Evolutionary conservation across 2,113 vertebrate genomes (phyloP), one percentile per base, ranked within the genome.

Genomic region (Cephalopholis sonnerati): DNA sequence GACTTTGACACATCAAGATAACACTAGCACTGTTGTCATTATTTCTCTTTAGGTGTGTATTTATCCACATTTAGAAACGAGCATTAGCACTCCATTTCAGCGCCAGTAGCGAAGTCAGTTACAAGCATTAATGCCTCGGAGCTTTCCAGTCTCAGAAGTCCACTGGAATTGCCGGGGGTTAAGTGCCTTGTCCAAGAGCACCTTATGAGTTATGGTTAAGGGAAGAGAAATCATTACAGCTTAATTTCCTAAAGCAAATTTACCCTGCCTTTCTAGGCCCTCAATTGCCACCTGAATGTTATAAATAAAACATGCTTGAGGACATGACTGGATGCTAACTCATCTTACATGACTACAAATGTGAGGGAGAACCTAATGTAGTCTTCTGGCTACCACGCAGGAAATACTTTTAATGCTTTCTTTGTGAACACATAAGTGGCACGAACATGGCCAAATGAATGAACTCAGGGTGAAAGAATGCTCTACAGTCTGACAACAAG

Each of bases 401-500:
- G 74, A 89, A 81, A 82, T 63, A 5, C 50, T 44, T 77, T 32
- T 48, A 68, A 63, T 55, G 53, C 25, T 86, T 75, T 82, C 32
- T 83, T 39, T 32, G 32, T 77, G 77, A 74, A 74, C 70, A 78
- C 65, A 66, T 82, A 57, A 63, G 22, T 67, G 67, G 41, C 48
- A 81, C 10, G 66, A 84, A 89, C 55, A 68, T 59, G 61, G 54
- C 79, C 32, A 83, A 57, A 39, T 53, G 74, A 80, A 63, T 91
- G 81, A 90, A 78, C 41, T 90, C 87, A 92, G 57, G n/a, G 65
- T 54, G 20, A 41, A 89, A 89, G 62, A 92, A 93, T 87, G 79
- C 63, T 83, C 51, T 63, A 20, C 83, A 76, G 44, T 87, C 63
- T 74, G 81, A 86, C 66, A 80, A 86, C 67, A 69, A 51, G 66